These are phyloP conservation scores for Bugulina stolonifera DNA, from an alignment of 2,888 invertebrate genomes.

Conservation along the genomic window DNA sequence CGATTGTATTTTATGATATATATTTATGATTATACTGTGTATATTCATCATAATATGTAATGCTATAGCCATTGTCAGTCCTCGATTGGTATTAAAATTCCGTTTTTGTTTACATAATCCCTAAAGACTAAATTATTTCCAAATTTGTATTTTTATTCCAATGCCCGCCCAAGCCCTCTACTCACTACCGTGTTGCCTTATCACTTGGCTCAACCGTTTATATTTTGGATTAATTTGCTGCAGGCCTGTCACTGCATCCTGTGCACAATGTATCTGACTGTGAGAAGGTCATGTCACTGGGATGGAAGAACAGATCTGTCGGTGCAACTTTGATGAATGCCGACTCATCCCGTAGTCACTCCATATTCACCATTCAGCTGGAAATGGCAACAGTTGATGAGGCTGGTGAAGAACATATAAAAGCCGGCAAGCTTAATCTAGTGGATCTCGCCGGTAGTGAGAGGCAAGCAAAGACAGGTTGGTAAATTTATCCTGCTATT, in stretches of 20 bases:
- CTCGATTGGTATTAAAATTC: too few species aligned
- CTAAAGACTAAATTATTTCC: too few species aligned
- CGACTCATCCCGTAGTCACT: conserved; percentile 74
- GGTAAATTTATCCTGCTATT: conserved; percentile 8
- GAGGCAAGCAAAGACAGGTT: conserved; percentile 69
- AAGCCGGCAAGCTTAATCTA: conserved; percentile 72
- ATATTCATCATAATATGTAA: too few species aligned
- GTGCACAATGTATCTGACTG: conserved; percentile 75
- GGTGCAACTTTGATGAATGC: conserved; percentile 86
- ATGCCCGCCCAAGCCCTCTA: too few species aligned
- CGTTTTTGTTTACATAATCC: too few species aligned
- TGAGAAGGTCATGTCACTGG: conserved; percentile 66
- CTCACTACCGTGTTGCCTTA: too few species aligned
- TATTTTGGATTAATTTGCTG: too few species aligned
- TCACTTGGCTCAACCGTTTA: too few species aligned
- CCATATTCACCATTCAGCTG: conserved; percentile 76
- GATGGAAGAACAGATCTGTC: conserved; percentile 72
- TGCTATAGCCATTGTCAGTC: too few species aligned
- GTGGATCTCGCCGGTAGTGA: conserved; percentile 86
- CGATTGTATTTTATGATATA: too few species aligned
- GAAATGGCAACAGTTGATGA: conserved; percentile 67
- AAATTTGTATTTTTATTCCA: too few species aligned
- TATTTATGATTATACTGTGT: too few species aligned
- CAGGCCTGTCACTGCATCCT: conserved; percentile 66
- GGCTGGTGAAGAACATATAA: conserved; percentile 58